Conservation (phyloP, 2,797 vertebrate genomes). For the Anas acuta region DNA sequence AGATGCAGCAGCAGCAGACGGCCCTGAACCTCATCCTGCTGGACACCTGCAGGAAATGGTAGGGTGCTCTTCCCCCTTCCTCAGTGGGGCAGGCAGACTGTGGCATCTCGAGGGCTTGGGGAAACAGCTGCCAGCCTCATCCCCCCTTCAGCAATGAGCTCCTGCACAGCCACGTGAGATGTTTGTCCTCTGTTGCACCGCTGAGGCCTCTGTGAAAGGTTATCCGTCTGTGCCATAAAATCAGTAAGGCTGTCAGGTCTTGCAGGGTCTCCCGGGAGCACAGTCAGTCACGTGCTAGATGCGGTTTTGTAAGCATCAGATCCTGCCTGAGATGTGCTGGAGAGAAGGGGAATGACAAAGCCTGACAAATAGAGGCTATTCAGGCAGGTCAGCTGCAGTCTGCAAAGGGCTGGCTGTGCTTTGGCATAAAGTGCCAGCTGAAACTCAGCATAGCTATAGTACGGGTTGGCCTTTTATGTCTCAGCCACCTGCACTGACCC, state of each 20-base stretch:
- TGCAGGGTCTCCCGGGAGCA: neutral
- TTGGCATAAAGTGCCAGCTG: neutral
- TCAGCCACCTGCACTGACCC: neutral
- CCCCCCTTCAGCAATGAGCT: neutral
- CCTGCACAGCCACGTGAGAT: accelerated
- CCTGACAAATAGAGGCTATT: neutral
- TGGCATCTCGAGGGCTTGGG: accelerated
- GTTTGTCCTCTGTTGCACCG: accelerated
- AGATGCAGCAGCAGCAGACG: slow-evolving; percentile 84
- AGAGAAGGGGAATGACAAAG: neutral
- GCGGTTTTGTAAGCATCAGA: neutral
- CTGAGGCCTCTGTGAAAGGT: neutral
- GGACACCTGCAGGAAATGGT: slow-evolving; percentile 93
- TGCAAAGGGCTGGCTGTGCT: neutral
- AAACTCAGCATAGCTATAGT: neutral
- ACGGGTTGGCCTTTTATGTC: neutral
- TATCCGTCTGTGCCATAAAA: neutral
- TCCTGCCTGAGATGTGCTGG: neutral
- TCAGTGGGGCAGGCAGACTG: accelerated
- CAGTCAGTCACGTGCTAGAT: accelerated
- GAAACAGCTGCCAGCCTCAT: neutral
- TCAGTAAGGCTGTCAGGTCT: neutral
- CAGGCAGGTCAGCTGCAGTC: neutral
- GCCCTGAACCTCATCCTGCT: slow-evolving; percentile 86
- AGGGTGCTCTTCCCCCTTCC: neutral